A percentile compares a stretch with the other conserved stretches of the same genome.
Conservation (phyloP, 2,113 vertebrate species). For the Callocephalon fimbriatum region DNA sequence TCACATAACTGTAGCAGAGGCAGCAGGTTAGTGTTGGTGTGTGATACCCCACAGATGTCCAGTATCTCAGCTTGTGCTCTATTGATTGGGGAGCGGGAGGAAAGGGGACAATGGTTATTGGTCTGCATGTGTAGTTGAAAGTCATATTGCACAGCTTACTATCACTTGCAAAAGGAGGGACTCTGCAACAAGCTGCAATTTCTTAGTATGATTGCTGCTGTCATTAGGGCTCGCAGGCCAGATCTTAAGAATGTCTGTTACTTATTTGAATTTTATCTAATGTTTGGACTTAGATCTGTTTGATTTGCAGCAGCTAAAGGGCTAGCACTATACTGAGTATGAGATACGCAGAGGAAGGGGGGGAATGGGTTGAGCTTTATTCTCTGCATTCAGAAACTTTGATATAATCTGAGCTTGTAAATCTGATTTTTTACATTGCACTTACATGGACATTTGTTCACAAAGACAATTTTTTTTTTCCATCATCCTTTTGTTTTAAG, state of each 20-base stretch:
- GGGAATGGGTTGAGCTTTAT: background rate
- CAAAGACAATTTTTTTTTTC: accelerated
- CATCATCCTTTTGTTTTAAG: background rate
- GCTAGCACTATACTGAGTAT: background rate
- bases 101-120: background rate
- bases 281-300: background rate
- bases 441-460: background rate
- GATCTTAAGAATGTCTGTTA: background rate
- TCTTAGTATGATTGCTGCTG: background rate
- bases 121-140: background rate
- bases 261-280: background rate
- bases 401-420: background rate
- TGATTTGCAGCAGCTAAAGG: background rate
- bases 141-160: background rate
- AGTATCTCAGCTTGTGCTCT: background rate
- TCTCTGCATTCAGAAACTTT: background rate
- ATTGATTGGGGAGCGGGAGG: accelerated
- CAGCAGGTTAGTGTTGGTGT: background rate
- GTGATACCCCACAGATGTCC: no score
- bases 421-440: background rate
- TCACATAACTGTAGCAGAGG: background rate
- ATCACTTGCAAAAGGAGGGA: background rate
- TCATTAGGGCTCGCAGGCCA: background rate
- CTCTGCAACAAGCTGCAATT: background rate
- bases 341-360: accelerated